phyloP scores from a whole-genome alignment of 2,888 invertebrate species.

The Erynnis tages region DNA sequence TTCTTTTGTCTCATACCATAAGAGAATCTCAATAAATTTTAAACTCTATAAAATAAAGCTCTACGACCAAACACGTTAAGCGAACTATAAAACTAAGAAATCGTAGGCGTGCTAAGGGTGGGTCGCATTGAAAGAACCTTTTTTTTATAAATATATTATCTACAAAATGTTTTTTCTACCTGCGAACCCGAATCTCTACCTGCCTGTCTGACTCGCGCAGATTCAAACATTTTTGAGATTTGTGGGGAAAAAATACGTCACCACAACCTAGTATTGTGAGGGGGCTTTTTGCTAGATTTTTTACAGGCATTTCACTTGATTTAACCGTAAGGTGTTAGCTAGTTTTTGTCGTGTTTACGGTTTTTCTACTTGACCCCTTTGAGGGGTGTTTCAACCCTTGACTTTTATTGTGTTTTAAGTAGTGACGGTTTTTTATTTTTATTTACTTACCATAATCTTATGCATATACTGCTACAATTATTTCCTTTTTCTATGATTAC shows the following conservation, averaged over 20 bases:
- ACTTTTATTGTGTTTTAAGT: neutral
- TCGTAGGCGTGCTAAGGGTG: slow-evolving; percentile 73
- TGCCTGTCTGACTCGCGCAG: slow-evolving; percentile 67
- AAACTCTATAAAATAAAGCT: too few relatives aligned
- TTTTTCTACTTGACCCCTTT: slow-evolving; percentile 40
- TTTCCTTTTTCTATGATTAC: slow-evolving; percentile 25
- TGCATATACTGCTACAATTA: too few relatives aligned
- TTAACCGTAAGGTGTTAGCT: slow-evolving; percentile 52
- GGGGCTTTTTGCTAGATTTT: slow-evolving; percentile 73
- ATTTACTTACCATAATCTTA: too few relatives aligned
- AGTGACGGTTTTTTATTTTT: neutral
- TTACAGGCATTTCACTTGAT: slow-evolving; percentile 71
- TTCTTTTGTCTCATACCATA: too few relatives aligned
- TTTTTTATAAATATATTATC: slow-evolving; percentile 58
- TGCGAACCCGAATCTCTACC: slow-evolving; percentile 73
- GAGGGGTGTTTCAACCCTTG: slow-evolving; percentile 29
- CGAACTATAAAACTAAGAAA: slow-evolving; percentile 45
- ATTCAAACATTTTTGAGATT: slow-evolving; percentile 61
- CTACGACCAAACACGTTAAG: slow-evolving; percentile 37
- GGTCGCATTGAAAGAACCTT: slow-evolving; percentile 71
- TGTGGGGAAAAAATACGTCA: slow-evolving; percentile 49
- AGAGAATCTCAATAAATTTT: too few relatives aligned
- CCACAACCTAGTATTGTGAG: slow-evolving; percentile 43
- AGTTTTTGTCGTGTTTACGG: slow-evolving; percentile 66
- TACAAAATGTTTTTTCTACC: slow-evolving; percentile 76